Evolutionary conservation across 1,140 invertebrate species (phyloP).

Genomic region (Drosophila ambigua): DNA sequence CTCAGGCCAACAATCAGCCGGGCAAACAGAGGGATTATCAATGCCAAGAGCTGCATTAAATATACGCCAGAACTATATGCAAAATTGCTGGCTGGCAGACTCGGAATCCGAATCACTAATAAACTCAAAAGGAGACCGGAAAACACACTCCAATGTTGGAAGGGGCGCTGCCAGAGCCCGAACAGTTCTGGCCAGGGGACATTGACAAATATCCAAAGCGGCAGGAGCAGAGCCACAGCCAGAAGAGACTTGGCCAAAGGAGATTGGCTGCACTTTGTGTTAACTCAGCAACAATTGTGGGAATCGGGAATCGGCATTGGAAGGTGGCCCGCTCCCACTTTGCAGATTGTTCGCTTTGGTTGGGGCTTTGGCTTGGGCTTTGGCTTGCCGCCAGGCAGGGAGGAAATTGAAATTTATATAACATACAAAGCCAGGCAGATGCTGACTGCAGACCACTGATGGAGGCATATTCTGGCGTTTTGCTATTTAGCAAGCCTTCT

Average conservation of each 20-base stretch:
- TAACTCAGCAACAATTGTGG: constrained; percentile 79
- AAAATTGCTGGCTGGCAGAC: too few relatives aligned
- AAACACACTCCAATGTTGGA: neutral
- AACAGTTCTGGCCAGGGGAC: constrained; percentile 7
- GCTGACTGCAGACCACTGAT: constrained; percentile 34
- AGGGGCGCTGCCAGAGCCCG: neutral
- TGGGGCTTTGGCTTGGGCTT: constrained; percentile 26
- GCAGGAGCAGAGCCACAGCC: neutral
- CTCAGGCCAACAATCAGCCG: too few relatives aligned
- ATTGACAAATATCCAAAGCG: constrained; percentile 57
- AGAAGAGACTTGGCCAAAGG: constrained; percentile 21
- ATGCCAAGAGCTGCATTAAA: too few relatives aligned
- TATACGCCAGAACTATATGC: too few relatives aligned
- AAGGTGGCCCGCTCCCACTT: constrained; percentile 46
- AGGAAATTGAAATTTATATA: constrained; percentile 78
- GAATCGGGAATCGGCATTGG: constrained; percentile 52
- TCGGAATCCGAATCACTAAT: neutral
- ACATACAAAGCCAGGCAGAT: constrained; percentile 54
- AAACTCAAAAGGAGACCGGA: constrained; percentile 2
- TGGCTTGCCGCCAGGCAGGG: constrained; percentile 59
- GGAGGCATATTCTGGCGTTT: constrained; percentile 41
- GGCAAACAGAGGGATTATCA: too few relatives aligned
- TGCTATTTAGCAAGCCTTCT: constrained; percentile 66
- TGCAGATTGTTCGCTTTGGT: constrained; percentile 43
- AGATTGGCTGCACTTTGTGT: constrained; percentile 76